Percentiles rank a stretch among this genome's conserved stretches.
Evolutionary conservation across 2,888 invertebrate species (phyloP).

Genomic region (Amiota minor): DNA sequence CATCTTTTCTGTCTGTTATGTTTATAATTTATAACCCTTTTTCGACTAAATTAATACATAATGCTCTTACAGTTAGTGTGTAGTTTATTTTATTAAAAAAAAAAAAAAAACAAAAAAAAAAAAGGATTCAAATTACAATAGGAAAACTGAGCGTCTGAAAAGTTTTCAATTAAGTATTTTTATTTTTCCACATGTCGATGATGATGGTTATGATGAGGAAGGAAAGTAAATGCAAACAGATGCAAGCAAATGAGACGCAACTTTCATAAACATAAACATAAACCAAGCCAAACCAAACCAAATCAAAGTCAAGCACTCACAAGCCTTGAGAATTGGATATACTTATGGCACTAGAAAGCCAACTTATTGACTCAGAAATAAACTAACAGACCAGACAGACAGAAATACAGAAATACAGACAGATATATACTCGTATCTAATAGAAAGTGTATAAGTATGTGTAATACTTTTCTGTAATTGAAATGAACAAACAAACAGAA

Average conservation of each 20-base stretch:
- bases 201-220: no score
- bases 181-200: no score
- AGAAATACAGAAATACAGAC: no score
- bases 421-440: background rate
- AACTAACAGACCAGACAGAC: no score
- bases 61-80: no score
- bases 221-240: no score
- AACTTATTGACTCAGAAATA: background rate
- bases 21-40: no score
- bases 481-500: conserved; percentile 30
- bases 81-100: conserved; percentile 48
- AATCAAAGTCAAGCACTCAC: conserved; percentile 55
- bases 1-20: no score
- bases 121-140: background rate
- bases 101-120: conserved; percentile 37
- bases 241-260: no score
- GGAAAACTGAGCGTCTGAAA: conserved; percentile 61
- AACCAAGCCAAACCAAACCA: no score
- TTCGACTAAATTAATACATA: no score
- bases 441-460: background rate
- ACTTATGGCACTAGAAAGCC: conserved; percentile 34
- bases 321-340: conserved; percentile 1
- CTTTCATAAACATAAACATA: conserved; percentile 44
- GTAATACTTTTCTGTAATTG: conserved; percentile 25
- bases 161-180: conserved; percentile 51